Base-by-base conservation (phyloP, 2,113 vertebrate genomes). In the Centropus unirufus region DNA sequence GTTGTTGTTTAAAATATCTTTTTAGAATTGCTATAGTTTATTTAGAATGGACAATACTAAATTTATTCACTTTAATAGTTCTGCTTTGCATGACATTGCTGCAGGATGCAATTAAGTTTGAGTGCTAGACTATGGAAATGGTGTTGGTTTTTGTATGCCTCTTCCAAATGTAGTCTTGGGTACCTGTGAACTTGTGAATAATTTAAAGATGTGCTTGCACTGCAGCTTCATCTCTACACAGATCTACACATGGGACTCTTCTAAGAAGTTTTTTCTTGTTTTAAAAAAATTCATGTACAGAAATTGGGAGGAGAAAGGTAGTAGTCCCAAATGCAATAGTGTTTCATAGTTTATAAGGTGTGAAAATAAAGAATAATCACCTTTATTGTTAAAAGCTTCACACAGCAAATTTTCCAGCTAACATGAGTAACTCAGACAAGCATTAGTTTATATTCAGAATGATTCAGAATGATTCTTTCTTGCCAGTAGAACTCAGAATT, bases 11-110 rank as follows among this genome's bases (percentile, higher is more conserved):
- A 44, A 87, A 85, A 46, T 68, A 23, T 11, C 11, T 47, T 39
- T 68, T 52, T 74, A 39, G 61, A 72, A 83, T 68, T 91, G 34
- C 47, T 78, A 6, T 40, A 40, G 39, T 79, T 92, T 46, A 52
- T 93, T 89, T 93, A 83, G 46, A 12, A 23, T 95, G 57, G 42
- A 26, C 74, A 55, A 61, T 83, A 30, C 34, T 72, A 44, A 84
- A 32, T 76, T 92, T 93, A 52, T 70, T 92, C 46, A 29, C 20
- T 19, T 79, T 79, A 58, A 22, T 91, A 70, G 93, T 96, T 91
- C 51, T 84, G 52, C 49, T 27, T 57, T 84, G 44, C 6, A 0
- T 66, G n/a, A 32, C 40, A 24, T 42, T 61, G 70, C 58, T 85
- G 66, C 40, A 69, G 74, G 70, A 89, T 47, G 55, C 67, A 77